A percentile compares a stretch with the other conserved stretches of the same genome.
Evolutionary conservation across 2,113 vertebrate species (phyloP).

Genomic region (Cercocebus atys): DNA sequence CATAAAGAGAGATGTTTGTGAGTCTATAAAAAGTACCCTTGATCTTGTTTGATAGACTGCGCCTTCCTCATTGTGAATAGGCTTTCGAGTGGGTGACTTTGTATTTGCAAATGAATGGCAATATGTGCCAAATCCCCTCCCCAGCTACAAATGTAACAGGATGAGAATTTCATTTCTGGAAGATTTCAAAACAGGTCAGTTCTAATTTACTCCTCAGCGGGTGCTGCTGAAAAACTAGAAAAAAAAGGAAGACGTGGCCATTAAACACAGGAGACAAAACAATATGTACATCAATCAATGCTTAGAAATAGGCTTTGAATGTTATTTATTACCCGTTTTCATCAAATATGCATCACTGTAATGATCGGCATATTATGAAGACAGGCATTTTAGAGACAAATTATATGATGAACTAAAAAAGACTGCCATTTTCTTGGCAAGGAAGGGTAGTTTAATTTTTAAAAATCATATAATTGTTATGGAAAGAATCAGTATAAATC

Average conservation of each 20-base stretch:
- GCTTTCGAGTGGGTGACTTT: constrained; percentile 58
- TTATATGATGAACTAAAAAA: constrained; percentile 70
- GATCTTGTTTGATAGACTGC: constrained; percentile 50
- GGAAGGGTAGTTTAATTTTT: constrained; percentile 77
- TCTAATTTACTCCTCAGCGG: constrained; percentile 47
- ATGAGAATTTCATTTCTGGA: constrained; percentile 62
- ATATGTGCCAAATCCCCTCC: constrained; percentile 3
- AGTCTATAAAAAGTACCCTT: constrained; percentile 71
- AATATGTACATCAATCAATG: constrained; percentile 79
- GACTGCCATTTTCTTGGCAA: constrained; percentile 71
- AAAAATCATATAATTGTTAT: constrained; percentile 80
- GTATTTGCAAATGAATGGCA: constrained; percentile 68
- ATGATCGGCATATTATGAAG: constrained; percentile 78
- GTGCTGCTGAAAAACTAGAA: not conserved
- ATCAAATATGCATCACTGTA: constrained; percentile 85
- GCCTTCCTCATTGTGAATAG: not conserved
- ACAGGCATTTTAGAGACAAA: constrained; percentile 79
- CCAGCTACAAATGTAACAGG: constrained; percentile 37
- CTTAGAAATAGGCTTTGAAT: constrained; percentile 76
- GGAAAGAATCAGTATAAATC: constrained; percentile 80
- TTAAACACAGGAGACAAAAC: constrained; percentile 81
- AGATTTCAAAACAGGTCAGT: constrained; percentile 76
- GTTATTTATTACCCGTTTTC: constrained; percentile 83
- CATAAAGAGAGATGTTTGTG: constrained; percentile 66
- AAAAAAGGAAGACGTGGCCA: constrained; percentile 49